Base-by-base conservation (phyloP, 2,888 invertebrate species). In the Protodeltote pygarga region DNA sequence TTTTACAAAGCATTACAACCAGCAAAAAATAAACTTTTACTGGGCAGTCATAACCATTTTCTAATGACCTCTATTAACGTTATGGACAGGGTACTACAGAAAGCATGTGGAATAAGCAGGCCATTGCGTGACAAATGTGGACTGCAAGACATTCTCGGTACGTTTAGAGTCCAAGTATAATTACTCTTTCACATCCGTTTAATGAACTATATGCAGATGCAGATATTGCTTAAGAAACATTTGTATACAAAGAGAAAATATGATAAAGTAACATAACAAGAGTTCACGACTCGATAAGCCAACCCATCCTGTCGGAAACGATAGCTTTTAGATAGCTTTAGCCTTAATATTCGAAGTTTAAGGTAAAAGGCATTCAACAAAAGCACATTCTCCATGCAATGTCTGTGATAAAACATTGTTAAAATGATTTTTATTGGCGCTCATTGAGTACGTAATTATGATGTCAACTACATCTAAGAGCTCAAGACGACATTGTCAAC, bases 361-460 rank as follows among this genome's bases (percentile, higher is more conserved):
- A 50, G 49, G 29, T 27, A 49, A 49, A 59, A 33, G 41, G 41
- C 39, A 37, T 25, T 49, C 32, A 29, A 28, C 38, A 17, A 29
- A 31, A 50, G 50, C 14, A 19, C 34, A 37, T 19, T 54, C 33
- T 27, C 33, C 10, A 34, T 47, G 34, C 32, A 27, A 61, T 28
- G 34, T 48, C 20, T 38, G 27, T 40, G 37, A 44, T 49, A 45
- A 46, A 41, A 42, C 42, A 46, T 35, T 10, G 49, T 47, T 51
- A 34, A 61, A 47, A 50, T 54, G 49, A 10, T 48, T 63, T 63
- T 63, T 62, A 69, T 64, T 58, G 52, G 44, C 46, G 41, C 71
- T 73, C 65, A 79, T 78, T 80, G 73, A 77, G 55, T 65, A 71
- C 64, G 71, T 81, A 78, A 83, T 81, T 81, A 77, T 77, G 68